phyloP scores from a whole-genome alignment of 2,888 invertebrate species.

The Diarsia dahlii region DNA sequence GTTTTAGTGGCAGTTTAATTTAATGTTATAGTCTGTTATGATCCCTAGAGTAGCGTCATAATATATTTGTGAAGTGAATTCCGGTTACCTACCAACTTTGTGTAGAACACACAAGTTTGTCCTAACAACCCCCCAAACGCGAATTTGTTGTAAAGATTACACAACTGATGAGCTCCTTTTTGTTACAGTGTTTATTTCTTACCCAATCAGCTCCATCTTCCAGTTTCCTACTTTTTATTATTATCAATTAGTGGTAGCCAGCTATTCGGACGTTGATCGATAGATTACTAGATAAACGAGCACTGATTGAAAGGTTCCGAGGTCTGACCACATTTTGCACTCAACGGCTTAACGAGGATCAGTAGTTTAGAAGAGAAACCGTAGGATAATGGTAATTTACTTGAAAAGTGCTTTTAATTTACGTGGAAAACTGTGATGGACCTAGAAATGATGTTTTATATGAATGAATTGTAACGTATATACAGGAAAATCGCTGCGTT shows the following conservation, averaged over 20 bases:
- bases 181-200: conserved; percentile 19
- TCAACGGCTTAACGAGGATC: conserved; percentile 63
- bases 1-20: conserved; percentile 40
- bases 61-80: conserved; percentile 23
- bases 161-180: conserved; percentile 14
- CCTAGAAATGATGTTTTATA: not conserved
- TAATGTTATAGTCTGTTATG: conserved; percentile 33
- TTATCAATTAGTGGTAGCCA: conserved; percentile 64
- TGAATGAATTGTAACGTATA: not conserved
- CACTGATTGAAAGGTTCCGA: conserved; percentile 68
- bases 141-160: conserved; percentile 3
- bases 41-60: conserved; percentile 33
- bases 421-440: conserved; percentile 17
- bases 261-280: conserved; percentile 65
- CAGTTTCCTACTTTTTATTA: conserved; percentile 58
- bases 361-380: conserved; percentile 50
- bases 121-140: not conserved
- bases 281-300: conserved; percentile 65
- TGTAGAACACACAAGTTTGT: not conserved
- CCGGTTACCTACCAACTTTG: no score
- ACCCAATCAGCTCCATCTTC: conserved; percentile 17
- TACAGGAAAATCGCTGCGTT: conserved; percentile 3
- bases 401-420: conserved; percentile 49
- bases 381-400: conserved; percentile 42
- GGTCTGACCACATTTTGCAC: conserved; percentile 68